A percentile compares a stretch with the other conserved stretches of the same genome.
Evolutionary conservation across 2,113 vertebrate species (phyloP).

Genomic region (Chloropsis hardwickii): DNA sequence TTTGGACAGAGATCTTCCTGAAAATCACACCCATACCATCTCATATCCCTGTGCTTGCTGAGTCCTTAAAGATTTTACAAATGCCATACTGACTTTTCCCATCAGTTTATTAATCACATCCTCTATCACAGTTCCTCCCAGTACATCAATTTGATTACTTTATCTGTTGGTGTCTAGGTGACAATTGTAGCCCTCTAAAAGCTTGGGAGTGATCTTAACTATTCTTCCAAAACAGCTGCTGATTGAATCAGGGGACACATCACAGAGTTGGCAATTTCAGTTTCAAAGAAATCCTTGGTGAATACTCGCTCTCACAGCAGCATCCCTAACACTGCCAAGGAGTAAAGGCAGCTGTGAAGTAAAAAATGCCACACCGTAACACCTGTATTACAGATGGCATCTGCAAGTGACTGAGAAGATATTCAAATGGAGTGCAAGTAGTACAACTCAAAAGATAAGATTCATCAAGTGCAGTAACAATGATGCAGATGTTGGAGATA

Average conservation of each 20-base stretch:
- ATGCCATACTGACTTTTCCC: neutral
- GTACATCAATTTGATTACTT: neutral
- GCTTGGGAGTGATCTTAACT: neutral
- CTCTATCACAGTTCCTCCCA: neutral
- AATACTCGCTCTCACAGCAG: neutral
- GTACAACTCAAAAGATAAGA: neutral
- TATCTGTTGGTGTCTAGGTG: neutral
- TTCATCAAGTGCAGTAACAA: neutral
- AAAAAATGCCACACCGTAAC: neutral
- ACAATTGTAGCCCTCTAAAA: neutral
- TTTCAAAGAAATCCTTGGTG: neutral
- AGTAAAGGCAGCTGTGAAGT: neutral
- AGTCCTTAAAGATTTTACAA: neutral
- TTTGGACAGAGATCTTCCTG: neutral
- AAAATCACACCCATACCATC: neutral
- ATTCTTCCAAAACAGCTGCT: neutral
- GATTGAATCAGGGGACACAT: neutral
- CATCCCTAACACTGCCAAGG: neutral
- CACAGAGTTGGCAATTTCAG: neutral
- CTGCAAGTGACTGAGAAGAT: neutral
- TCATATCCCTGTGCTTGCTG: neutral
- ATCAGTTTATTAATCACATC: neutral
- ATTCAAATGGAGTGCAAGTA: neutral
- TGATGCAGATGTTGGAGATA: neutral
- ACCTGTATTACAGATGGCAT: neutral